These are phyloP conservation scores for Emydura subglobosa DNA, from an alignment of 2,113 vertebrate genomes.

Conservation along the genomic window DNA sequence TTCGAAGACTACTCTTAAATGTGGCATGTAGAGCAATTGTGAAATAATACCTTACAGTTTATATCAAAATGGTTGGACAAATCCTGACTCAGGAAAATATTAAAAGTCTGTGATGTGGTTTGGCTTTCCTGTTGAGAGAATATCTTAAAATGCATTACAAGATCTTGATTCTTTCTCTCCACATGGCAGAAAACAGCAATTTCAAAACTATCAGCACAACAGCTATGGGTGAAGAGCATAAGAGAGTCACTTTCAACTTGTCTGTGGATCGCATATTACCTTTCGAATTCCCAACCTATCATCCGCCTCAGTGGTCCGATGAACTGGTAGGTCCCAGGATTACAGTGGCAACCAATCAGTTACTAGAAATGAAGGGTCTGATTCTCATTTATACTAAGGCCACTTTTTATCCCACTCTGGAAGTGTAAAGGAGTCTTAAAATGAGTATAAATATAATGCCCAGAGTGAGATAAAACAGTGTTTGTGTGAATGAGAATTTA, in stretches of 20 bases:
- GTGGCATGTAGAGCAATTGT: background rate
- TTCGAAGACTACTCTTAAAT: background rate
- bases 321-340: conserved; percentile 81
- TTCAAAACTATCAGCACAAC: conserved; percentile 1
- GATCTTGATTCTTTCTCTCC: background rate
- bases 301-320: conserved; percentile 48
- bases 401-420: background rate
- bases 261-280: conserved; percentile 74
- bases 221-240: conserved; percentile 37
- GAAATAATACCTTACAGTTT: conserved; percentile 16
- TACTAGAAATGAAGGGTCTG: background rate
- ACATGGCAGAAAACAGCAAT: conserved; percentile 33
- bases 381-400: background rate
- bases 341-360: background rate
- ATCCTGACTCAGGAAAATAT: background rate
- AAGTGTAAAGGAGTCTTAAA: background rate
- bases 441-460: background rate
- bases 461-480: background rate
- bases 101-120: background rate
- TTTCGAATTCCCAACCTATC: conserved; percentile 77
- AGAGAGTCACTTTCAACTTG: conserved; percentile 37
- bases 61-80: background rate
- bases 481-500: background rate
- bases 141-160: background rate
- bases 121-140: conserved; percentile 8